Evolutionary conservation across 2,113 vertebrate genomes (phyloP).

Genomic region (Aythya baeri): DNA sequence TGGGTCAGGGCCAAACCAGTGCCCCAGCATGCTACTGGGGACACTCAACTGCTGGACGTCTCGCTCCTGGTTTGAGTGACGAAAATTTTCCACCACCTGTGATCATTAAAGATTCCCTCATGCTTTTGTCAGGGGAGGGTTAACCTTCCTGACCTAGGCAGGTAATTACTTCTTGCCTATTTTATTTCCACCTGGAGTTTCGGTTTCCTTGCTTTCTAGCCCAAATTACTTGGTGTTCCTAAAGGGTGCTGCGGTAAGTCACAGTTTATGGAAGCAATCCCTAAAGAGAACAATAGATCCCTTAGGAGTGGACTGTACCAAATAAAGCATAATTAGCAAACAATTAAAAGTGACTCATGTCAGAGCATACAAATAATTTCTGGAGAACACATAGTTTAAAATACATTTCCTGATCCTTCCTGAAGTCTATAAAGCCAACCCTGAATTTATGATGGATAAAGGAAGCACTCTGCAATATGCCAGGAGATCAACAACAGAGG

Average conservation of each 20-base stretch:
- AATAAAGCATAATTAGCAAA: neutral
- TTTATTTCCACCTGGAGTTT: slow-evolving; percentile 56
- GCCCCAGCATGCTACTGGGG: neutral
- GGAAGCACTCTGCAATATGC: neutral
- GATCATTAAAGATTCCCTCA: slow-evolving; percentile 50
- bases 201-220: slow-evolving; percentile 7
- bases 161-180: slow-evolving; percentile 54
- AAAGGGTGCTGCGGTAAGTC: rapidly evolving
- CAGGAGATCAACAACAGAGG: neutral
- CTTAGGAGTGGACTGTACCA: neutral
- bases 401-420: neutral
- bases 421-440: neutral
- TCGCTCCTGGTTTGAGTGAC: neutral
- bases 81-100: slow-evolving; percentile 42
- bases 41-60: rapidly evolving
- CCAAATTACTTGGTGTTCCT: slow-evolving; percentile 16
- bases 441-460: neutral
- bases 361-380: neutral
- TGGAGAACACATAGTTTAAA: neutral
- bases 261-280: neutral
- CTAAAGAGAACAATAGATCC: neutral
- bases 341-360: neutral
- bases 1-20: neutral
- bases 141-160: slow-evolving; percentile 41
- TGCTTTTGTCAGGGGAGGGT: neutral